Conservation (phyloP, 2,888 invertebrate species). For the Autographa gamma region DNA sequence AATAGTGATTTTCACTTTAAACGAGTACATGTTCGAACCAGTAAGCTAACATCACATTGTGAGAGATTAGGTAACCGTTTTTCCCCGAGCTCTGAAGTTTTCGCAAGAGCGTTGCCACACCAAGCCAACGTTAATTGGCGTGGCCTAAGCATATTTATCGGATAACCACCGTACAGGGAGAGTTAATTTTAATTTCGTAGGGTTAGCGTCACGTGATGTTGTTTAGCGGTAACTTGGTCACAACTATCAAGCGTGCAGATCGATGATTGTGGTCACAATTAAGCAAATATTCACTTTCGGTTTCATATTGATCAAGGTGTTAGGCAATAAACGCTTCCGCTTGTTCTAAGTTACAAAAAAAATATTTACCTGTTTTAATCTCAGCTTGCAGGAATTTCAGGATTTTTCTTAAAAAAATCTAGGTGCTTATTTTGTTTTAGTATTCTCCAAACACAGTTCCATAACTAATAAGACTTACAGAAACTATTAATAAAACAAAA, state of each 20-base stretch:
- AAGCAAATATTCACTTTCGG: slow-evolving; percentile 54
- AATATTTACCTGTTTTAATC: background rate
- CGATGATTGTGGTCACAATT: slow-evolving; percentile 66
- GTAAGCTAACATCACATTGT: slow-evolving; percentile 70
- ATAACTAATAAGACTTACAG: no score
- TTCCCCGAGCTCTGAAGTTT: slow-evolving; percentile 75
- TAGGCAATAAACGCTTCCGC: slow-evolving; percentile 22
- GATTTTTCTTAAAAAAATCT: background rate
- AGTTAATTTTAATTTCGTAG: slow-evolving; percentile 65
- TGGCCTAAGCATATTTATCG: slow-evolving; percentile 65
- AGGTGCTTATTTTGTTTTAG: background rate
- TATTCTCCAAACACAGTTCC: background rate
- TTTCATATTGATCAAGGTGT: slow-evolving; percentile 41
- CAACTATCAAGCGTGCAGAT: slow-evolving; percentile 66
- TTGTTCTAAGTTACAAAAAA: slow-evolving; percentile 17
- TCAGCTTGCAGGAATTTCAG: background rate
- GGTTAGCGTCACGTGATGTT: slow-evolving; percentile 66
- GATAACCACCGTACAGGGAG: slow-evolving; percentile 47
- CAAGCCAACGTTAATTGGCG: slow-evolving; percentile 70
- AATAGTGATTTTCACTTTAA: slow-evolving; percentile 55
- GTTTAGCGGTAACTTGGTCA: slow-evolving; percentile 53
- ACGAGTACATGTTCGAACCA: slow-evolving; percentile 49
- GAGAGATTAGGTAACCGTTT: slow-evolving; percentile 79
- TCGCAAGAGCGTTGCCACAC: slow-evolving; percentile 83
- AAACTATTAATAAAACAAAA: background rate